Percentiles rank a stretch among this genome's conserved stretches.
These are phyloP conservation scores for Psettodes erumei DNA, from an alignment of 2,113 vertebrate genomes.

Conservation along the genomic window DNA sequence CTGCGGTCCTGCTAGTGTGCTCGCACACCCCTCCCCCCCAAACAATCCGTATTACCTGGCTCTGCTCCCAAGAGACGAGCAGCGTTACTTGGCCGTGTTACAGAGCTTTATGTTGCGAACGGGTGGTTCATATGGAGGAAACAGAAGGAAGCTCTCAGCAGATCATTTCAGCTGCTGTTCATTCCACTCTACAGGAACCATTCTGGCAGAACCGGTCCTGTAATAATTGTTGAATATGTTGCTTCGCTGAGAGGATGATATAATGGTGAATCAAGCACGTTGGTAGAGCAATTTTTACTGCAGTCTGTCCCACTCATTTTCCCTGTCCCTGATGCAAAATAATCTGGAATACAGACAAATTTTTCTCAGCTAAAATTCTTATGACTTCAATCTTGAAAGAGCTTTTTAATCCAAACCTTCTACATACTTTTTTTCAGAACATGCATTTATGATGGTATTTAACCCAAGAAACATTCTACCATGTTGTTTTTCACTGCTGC, in stretches of 20 bases:
- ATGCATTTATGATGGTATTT: too few species aligned
- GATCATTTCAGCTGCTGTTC: conserved; percentile 42
- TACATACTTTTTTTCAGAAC: too few species aligned
- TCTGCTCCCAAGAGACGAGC: neutral
- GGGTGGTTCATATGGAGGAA: conserved; percentile 30
- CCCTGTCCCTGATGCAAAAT: neutral
- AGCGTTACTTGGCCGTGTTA: conserved; percentile 13
- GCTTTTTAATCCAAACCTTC: too few species aligned
- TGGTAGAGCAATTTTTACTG: neutral
- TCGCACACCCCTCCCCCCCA: neutral
- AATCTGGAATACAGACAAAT: neutral
- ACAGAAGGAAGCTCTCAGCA: conserved; percentile 44
- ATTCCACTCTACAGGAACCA: conserved; percentile 30
- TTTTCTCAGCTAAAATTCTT: neutral
- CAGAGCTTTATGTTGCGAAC: conserved; percentile 34
- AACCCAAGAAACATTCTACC: too few species aligned
- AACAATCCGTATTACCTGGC: conserved; percentile 1
- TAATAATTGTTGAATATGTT: conserved; percentile 39
- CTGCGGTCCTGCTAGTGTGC: conserved; percentile 1
- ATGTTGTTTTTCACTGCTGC: too few species aligned
- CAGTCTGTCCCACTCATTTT: conserved; percentile 12
- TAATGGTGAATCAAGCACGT: conserved; percentile 12
- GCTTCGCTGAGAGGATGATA: conserved; percentile 15
- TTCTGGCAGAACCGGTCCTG: conserved; percentile 29
- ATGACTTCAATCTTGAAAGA: too few species aligned